These are phyloP conservation scores for Napeogenes sylphis DNA, from an alignment of 2,888 invertebrate genomes.

Conservation along the genomic window DNA sequence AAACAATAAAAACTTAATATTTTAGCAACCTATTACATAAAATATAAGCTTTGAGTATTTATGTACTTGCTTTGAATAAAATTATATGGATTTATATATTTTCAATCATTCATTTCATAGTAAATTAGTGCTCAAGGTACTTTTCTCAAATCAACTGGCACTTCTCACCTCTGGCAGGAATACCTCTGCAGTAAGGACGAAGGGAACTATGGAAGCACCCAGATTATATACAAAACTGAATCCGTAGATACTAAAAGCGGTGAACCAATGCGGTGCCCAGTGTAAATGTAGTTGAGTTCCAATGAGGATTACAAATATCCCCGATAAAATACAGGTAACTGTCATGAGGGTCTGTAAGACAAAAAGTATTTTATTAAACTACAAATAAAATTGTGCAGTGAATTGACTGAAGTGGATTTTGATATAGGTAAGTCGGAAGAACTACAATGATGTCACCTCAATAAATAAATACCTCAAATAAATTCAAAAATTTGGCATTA, in stretches of 20 bases:
- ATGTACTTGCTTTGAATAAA: too few relatives aligned
- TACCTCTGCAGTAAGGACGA: constrained; percentile 64
- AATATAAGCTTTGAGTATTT: too few relatives aligned
- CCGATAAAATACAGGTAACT: constrained; percentile 30
- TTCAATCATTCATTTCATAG: too few relatives aligned
- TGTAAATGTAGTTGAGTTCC: constrained; percentile 45
- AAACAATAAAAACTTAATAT: constrained; percentile 16
- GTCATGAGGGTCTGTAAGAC: constrained; percentile 47
- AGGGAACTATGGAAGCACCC: constrained; percentile 67
- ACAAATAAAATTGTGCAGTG: too few relatives aligned
- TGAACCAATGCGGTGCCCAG: constrained; percentile 58
- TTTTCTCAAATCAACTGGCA: too few relatives aligned
- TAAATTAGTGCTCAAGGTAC: too few relatives aligned
- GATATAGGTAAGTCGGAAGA: too few relatives aligned
- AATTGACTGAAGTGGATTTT: too few relatives aligned
- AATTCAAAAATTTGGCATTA: too few relatives aligned
- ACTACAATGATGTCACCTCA: too few relatives aligned
- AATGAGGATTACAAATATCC: background rate
- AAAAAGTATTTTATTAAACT: background rate
- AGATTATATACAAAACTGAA: constrained; percentile 63
- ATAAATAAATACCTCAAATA: too few relatives aligned
- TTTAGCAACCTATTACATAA: background rate
- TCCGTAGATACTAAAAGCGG: constrained; percentile 50
- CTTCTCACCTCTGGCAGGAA: constrained; percentile 63
- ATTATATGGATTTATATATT: too few relatives aligned